Conservation (phyloP, 2,888 invertebrate species). For the Megastigmus dorsalis region DNA sequence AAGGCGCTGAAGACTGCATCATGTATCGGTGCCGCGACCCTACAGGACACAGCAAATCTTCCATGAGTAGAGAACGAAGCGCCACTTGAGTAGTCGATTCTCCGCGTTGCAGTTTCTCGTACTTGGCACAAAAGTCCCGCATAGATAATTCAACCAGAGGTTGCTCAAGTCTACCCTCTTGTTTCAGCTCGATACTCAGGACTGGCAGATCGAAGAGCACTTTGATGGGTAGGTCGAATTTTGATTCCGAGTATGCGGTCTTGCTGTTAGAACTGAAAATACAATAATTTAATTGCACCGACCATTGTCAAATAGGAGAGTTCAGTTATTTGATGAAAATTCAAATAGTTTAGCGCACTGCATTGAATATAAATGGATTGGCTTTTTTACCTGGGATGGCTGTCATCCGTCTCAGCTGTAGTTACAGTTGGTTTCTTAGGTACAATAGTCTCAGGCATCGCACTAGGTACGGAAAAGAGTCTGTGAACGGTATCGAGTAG, state of each 20-base stretch:
- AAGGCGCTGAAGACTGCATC: constrained; percentile 82
- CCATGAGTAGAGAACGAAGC: constrained; percentile 90
- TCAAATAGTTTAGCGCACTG: too few relatives aligned
- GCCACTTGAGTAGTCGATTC: constrained; percentile 87
- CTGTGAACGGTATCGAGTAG: constrained; percentile 82
- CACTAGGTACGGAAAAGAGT: constrained; percentile 68
- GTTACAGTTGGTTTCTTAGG: constrained; percentile 62
- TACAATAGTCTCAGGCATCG: constrained; percentile 68
- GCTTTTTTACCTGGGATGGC: too few relatives aligned
- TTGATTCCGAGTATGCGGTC: constrained; percentile 63
- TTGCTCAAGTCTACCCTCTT: constrained; percentile 81
- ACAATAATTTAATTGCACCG: too few relatives aligned
- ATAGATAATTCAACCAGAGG: constrained; percentile 91
- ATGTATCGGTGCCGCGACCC: constrained; percentile 89
- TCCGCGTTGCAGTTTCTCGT: constrained; percentile 80
- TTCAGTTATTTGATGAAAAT: too few relatives aligned
- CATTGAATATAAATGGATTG: too few relatives aligned
- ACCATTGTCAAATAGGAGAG: too few relatives aligned
- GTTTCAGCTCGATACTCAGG: constrained; percentile 85
- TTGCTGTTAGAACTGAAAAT: constrained; percentile 57
- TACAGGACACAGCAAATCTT: constrained; percentile 87
- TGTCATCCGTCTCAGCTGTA: too few relatives aligned
- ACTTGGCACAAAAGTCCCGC: constrained; percentile 86
- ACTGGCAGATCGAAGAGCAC: constrained; percentile 85
- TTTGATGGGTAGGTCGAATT: constrained; percentile 70